Conservation (phyloP, 2,888 invertebrate genomes). For the Liopterus haemorrhoidalis region DNA sequence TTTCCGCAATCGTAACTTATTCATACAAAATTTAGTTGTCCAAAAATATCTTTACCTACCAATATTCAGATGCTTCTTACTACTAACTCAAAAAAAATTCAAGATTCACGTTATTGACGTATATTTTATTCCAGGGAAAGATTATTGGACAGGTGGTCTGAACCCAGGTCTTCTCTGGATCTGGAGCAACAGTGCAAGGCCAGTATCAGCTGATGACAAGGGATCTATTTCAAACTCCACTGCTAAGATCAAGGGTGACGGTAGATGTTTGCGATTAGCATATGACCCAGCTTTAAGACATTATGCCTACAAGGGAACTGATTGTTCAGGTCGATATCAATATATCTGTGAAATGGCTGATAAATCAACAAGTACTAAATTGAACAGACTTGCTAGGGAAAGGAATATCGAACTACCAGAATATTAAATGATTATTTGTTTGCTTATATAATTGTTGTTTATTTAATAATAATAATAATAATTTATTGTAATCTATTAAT, state of each 20-base stretch:
- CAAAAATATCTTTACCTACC: no score
- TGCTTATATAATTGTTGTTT: conserved; percentile 13
- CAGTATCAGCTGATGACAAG: conserved; percentile 49
- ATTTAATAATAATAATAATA: no score
- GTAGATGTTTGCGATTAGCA: conserved; percentile 65
- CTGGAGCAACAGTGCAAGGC: conserved; percentile 76
- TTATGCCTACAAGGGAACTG: conserved; percentile 66
- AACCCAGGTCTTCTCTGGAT: conserved; percentile 84
- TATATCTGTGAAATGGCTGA: conserved; percentile 68
- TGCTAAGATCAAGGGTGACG: conserved; percentile 55
- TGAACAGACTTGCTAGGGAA: conserved; percentile 42
- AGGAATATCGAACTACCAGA: conserved; percentile 2
- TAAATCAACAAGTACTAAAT: conserved; percentile 57
- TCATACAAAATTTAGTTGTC: no score
- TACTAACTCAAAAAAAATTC: conserved; percentile 1
- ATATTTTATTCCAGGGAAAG: conserved; percentile 50
- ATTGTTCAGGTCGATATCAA: conserved; percentile 62
- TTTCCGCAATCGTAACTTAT: no score
- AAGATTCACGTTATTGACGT: conserved; percentile 6
- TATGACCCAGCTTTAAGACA: conserved; percentile 56
- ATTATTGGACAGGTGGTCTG: conserved; percentile 78
- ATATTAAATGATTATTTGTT: conserved; percentile 17
- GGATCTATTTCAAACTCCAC: conserved; percentile 40
- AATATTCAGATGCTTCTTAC: conserved; percentile 3
- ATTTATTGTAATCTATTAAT: no score